These are phyloP conservation scores for Diplodus puntazzo DNA, from an alignment of 2,797 vertebrate genomes.

Conservation along the genomic window DNA sequence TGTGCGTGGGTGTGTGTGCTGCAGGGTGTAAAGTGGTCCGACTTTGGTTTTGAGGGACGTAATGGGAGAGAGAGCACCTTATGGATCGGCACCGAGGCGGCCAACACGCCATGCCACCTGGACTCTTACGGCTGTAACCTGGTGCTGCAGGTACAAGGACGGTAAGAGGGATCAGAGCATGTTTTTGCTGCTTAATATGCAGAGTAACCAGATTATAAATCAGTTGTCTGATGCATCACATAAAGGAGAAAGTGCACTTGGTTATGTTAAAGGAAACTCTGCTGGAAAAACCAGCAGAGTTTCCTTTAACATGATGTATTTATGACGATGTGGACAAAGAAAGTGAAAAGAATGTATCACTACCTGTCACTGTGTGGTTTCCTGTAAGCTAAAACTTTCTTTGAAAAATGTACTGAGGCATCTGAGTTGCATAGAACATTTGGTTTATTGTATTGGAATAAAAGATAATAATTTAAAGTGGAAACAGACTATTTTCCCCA, in stretches of 20 bases:
- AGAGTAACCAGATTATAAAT: not conserved
- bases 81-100: slow-evolving; percentile 93
- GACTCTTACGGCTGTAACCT: slow-evolving; percentile 97
- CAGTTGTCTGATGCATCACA: not conserved
- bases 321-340: no score
- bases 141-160: slow-evolving; percentile 96
- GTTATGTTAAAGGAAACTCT: no score
- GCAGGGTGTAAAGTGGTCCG: slow-evolving; percentile 92
- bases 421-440: not conserved
- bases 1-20: slow-evolving; percentile 23
- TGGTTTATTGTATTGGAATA: not conserved
- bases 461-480: no score
- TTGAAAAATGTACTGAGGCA: not conserved
- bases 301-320: no score
- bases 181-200: not conserved
- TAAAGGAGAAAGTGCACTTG: no score
- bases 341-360: not conserved
- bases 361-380: not conserved
- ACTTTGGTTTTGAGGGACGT: slow-evolving; percentile 94
- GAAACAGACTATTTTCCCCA: no score
- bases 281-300: no score
- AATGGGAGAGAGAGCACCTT: slow-evolving; percentile 93
- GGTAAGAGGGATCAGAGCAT: slow-evolving; percentile 83
- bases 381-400: not conserved
- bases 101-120: slow-evolving; percentile 96